Conservation (phyloP, 2,888 invertebrate species). For the Campopleginae sp. region DNA sequence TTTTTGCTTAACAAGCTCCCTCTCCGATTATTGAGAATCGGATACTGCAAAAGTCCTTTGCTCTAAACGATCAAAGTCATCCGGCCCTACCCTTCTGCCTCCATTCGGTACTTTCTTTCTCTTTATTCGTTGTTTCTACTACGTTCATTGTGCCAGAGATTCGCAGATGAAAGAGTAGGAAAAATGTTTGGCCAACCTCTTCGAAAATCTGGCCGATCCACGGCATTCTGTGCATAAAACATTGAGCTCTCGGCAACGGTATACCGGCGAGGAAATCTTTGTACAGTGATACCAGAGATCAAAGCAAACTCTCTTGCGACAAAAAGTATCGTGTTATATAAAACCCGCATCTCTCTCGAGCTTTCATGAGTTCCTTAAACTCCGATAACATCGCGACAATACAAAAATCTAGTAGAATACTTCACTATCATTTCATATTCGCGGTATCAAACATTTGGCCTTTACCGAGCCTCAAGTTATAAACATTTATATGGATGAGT, state of each 20-base stretch:
- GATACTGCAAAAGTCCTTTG: constrained; percentile 36
- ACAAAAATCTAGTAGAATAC: constrained; percentile 4
- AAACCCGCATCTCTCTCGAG: neutral
- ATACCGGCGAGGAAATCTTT: constrained; percentile 15
- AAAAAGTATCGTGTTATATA: constrained; percentile 11
- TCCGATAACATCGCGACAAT: neutral
- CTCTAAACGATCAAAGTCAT: constrained; percentile 59
- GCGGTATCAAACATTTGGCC: neutral
- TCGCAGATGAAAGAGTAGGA: constrained; percentile 23
- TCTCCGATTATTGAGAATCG: constrained; percentile 46
- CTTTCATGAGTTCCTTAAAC: constrained; percentile 11
- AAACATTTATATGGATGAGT: constrained; percentile 26
- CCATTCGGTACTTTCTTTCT: constrained; percentile 22
- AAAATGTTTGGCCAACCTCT: constrained; percentile 41
- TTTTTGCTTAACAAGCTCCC: constrained; percentile 36
- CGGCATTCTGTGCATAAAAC: neutral
- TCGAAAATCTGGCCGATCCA: constrained; percentile 25
- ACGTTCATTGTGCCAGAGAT: constrained; percentile 22
- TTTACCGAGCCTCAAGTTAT: neutral
- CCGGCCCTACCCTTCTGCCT: constrained; percentile 44
- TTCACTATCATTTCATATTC: neutral
- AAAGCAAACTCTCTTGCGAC: constrained; percentile 18
- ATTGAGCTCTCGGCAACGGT: constrained; percentile 7
- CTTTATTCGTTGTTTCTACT: constrained; percentile 22
- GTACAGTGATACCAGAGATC: constrained; percentile 28